Evolutionary conservation across 1,140 invertebrate genomes (phyloP).

Genomic region (Cepaea nemoralis): DNA sequence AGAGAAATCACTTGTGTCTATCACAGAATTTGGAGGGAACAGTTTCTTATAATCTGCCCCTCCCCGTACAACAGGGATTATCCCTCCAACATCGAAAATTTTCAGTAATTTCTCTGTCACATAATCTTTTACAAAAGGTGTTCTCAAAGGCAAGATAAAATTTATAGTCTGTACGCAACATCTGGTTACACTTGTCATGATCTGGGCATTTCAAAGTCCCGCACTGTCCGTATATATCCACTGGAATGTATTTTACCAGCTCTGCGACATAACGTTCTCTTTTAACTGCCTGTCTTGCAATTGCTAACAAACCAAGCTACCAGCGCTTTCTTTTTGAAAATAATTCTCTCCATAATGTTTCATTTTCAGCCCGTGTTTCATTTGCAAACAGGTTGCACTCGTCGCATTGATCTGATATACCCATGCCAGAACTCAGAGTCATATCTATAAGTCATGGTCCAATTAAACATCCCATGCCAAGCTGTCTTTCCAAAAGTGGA

Average conservation of each 20-base stretch:
- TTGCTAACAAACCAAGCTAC: slow-evolving; percentile 79
- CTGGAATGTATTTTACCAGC: slow-evolving; percentile 73
- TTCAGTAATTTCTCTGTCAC: slow-evolving; percentile 95
- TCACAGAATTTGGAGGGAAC: slow-evolving; percentile 79
- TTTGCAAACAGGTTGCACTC: background rate
- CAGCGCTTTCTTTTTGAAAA: slow-evolving; percentile 47
- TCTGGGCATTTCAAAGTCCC: slow-evolving; percentile 46
- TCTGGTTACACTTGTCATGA: slow-evolving; percentile 41
- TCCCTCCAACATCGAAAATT: slow-evolving; percentile 50
- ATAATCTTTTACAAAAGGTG: slow-evolving; percentile 95
- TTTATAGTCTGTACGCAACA: slow-evolving; percentile 57
- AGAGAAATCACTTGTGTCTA: slow-evolving; percentile 76
- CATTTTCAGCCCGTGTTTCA: background rate
- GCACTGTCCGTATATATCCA: slow-evolving; percentile 80
- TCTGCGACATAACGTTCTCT: slow-evolving; percentile 75
- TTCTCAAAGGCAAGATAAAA: slow-evolving; percentile 78
- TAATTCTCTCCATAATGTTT: slow-evolving; percentile 3
- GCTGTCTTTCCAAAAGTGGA: background rate
- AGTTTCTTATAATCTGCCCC: slow-evolving; percentile 74
- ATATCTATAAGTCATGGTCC: slow-evolving; percentile 82
- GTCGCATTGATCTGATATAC: slow-evolving; percentile 41
- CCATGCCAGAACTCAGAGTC: slow-evolving; percentile 72
- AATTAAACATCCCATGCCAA: slow-evolving; percentile 76
- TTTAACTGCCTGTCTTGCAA: slow-evolving; percentile 74
- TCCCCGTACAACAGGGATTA: slow-evolving; percentile 82